phyloP scores from a whole-genome alignment of 1,140 invertebrate genomes.

The Cyrtorhinus lividipennis region DNA sequence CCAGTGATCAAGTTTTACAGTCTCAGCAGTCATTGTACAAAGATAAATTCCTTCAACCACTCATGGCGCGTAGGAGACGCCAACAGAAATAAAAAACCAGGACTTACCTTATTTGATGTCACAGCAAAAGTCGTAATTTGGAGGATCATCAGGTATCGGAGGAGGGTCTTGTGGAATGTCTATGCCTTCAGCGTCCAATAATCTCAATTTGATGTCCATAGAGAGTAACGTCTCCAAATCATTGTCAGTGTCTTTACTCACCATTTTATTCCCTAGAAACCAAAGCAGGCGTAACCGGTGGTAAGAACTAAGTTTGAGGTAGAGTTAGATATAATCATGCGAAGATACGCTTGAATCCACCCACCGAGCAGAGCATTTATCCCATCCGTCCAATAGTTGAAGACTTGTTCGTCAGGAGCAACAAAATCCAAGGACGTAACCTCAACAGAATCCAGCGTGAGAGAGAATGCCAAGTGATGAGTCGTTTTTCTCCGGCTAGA shows the following conservation, averaged over 20 bases:
- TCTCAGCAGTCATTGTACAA: no score
- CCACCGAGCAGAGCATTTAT: conserved; percentile 74
- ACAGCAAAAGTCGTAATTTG: conserved; percentile 70
- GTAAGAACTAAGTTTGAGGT: no score
- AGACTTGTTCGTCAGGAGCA: conserved; percentile 74
- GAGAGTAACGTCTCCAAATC: conserved; percentile 84
- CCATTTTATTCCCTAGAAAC: conserved; percentile 79
- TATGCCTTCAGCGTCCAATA: conserved; percentile 88
- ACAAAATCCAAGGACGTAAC: conserved; percentile 73
- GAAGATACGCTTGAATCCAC: no score
- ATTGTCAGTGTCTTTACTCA: conserved; percentile 70
- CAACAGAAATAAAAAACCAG: no score
- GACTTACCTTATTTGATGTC: conserved; percentile 7
- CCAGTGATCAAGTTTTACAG: no score
- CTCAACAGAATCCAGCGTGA: conserved; percentile 63
- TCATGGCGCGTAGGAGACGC: no score
- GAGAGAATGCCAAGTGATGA: conserved; percentile 71
- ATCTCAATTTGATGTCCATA: conserved; percentile 89
- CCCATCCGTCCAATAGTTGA: conserved; percentile 92
- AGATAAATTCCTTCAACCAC: no score
- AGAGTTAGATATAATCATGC: no score
- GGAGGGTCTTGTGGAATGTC: conserved; percentile 87
- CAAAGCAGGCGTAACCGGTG: no score
- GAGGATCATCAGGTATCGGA: conserved; percentile 71
- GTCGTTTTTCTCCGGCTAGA: conserved; percentile 65